Evolutionary conservation across 2,888 invertebrate species (phyloP), one percentile per base, ranked within the genome.

Genomic region (Tiliacea citrago): DNA sequence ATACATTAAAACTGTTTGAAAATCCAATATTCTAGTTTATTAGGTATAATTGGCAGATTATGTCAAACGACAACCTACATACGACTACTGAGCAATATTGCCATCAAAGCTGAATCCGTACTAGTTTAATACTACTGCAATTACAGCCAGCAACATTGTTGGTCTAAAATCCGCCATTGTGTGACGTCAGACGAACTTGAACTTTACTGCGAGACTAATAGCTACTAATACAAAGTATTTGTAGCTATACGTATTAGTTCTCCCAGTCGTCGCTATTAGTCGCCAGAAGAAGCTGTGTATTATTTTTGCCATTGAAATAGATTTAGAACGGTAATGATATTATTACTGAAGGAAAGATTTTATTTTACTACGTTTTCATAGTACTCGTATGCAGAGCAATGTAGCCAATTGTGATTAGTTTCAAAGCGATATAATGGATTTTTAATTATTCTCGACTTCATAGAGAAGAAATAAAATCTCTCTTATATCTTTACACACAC

Each of bases 131-230:
- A 55, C 70, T 1, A 16, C 45, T 47, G 57, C 58, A 72, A 78
- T 68, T 75, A 68, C 81, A 58, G 53, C 12, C 18, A 42, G 66
- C 35, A 47, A 61, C 42, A 71, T 66, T 62, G 81, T 69, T 80
- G 57, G 12, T 29, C 71, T 69, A 12, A 83, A 83, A 68, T 39
- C 61, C 61, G 16, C 55, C 16, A 69, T 80, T 80, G 58, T 75
- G 58, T 66, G 65, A 75, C 68, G 45, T 55, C 57, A 35, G 39
- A 72, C 10, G 68, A 29, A 39, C 35, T 39, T 24, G 18, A 72
- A 80, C 71, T 83, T 69, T 66, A 29, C 70, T 58, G 1, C 10
- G 45, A 45, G 13, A 65, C 77, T 80, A 68, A 71, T 63, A 55
- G 67, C 67, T 78, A 62, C 45, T 12, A 16, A 42, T 68, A 57